Percentiles rank a stretch among this genome's conserved stretches.
These are phyloP conservation scores for Erinaceus europaeus DNA, from an alignment of 2,113 vertebrate genomes.

Conservation along the genomic window DNA sequence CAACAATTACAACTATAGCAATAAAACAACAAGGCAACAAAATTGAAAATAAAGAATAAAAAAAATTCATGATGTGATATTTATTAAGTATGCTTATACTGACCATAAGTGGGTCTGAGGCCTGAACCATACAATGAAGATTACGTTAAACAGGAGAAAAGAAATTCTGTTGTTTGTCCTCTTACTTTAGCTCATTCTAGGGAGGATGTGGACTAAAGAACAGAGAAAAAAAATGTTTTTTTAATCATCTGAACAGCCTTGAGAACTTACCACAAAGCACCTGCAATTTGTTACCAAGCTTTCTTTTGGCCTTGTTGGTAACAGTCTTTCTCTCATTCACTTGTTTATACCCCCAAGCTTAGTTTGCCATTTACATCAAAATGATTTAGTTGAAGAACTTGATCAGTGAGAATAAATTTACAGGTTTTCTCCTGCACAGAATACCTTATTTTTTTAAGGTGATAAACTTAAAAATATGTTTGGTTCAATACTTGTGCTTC, in stretches of 20 bases:
- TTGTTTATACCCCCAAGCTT: conserved; percentile 60
- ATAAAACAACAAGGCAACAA: no score
- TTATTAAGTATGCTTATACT: not conserved
- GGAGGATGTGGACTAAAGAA: conserved; percentile 42
- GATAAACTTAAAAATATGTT: conserved; percentile 75
- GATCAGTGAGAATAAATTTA: conserved; percentile 64
- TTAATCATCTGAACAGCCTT: conserved; percentile 47
- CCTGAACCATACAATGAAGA: not conserved
- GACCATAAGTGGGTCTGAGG: not conserved
- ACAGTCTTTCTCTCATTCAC: conserved; percentile 50
- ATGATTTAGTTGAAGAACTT: conserved; percentile 72
- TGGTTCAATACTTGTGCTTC: conserved; percentile 60
- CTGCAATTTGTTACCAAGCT: conserved; percentile 47
- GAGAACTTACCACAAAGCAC: conserved; percentile 44
- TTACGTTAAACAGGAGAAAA: conserved; percentile 16
- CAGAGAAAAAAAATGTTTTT: conserved; percentile 12
- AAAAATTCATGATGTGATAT: not conserved
- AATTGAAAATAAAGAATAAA: not conserved
- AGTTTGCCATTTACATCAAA: conserved; percentile 73
- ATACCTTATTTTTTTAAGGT: conserved; percentile 72
- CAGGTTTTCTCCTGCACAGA: conserved; percentile 57
- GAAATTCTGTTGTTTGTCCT: conserved; percentile 11
- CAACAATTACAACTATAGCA: no score
- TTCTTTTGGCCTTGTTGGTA: conserved; percentile 31
- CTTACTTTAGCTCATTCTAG: not conserved